Percentiles rank a stretch among this genome's conserved stretches.
These are phyloP conservation scores for Crocodylus rhombifer DNA, from an alignment of 2,797 vertebrate species.

Conservation along the genomic window DNA sequence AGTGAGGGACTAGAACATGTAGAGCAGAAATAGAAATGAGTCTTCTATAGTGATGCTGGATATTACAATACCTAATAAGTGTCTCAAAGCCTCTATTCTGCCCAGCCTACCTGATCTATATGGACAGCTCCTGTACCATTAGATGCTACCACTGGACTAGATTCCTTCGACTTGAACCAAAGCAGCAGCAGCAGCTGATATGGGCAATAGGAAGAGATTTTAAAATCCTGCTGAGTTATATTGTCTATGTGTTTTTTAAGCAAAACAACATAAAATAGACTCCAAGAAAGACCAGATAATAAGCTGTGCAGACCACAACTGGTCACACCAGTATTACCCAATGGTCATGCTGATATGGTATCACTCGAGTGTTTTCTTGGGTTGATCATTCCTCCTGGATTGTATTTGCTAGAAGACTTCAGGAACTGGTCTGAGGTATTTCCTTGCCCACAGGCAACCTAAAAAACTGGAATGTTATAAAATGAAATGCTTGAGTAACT, in stretches of 20 bases:
- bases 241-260: not conserved
- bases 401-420: conserved; percentile 15
- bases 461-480: conserved; percentile 34
- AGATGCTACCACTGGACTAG: not conserved
- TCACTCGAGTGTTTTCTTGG: not conserved
- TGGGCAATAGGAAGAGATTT: not conserved
- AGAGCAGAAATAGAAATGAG: not conserved
- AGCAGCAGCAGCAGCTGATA: too few relatives aligned
- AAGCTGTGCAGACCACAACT: not conserved
- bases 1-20: not conserved
- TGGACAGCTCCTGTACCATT: not conserved
- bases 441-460: conserved; percentile 21
- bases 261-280: not conserved
- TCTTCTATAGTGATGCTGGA: not conserved
- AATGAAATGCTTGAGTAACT: not conserved
- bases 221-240: not conserved
- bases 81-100: not conserved
- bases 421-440: conserved; percentile 18
- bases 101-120: not conserved
- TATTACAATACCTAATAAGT: not conserved
- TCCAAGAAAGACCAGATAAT: not conserved
- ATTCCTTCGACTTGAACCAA: too few relatives aligned
- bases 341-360: too few relatives aligned
- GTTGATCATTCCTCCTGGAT: not conserved
- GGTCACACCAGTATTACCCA: not conserved